phyloP scores from a whole-genome alignment of 2,113 vertebrate species.

The Amazona guildingii region DNA sequence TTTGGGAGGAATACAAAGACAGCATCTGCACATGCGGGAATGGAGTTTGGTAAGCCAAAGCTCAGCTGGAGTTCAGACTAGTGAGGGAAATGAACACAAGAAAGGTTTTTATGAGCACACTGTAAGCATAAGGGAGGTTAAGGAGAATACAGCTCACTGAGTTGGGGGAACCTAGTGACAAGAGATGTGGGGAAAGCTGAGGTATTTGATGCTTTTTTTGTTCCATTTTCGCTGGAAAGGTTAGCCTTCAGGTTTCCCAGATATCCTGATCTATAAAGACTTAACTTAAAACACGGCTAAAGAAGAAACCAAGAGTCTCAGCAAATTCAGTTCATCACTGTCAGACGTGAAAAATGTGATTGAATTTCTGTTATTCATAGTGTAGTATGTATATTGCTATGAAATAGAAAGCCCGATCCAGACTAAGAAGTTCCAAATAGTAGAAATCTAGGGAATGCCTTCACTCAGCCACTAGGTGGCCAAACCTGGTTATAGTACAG shows the following conservation, averaged over 20 bases:
- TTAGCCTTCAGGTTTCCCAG: neutral
- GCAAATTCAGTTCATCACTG: neutral
- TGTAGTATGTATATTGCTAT: neutral
- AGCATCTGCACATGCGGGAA: neutral
- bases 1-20: neutral
- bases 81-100: neutral
- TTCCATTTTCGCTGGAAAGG: neutral
- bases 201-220: neutral
- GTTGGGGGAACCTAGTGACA: neutral
- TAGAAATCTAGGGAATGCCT: neutral
- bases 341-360: neutral
- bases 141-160: neutral
- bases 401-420: neutral
- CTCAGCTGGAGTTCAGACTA: neutral
- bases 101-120: neutral
- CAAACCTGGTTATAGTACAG: rapidly evolving
- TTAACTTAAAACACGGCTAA: neutral
- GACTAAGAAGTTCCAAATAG: neutral
- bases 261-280: neutral
- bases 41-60: neutral
- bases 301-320: neutral
- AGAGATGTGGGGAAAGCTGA: neutral
- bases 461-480: neutral
- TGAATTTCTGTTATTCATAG: neutral
- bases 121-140: neutral